These are phyloP conservation scores for Tympanoctomys barrerae DNA, from an alignment of 2,797 vertebrate species.

Conservation along the genomic window DNA sequence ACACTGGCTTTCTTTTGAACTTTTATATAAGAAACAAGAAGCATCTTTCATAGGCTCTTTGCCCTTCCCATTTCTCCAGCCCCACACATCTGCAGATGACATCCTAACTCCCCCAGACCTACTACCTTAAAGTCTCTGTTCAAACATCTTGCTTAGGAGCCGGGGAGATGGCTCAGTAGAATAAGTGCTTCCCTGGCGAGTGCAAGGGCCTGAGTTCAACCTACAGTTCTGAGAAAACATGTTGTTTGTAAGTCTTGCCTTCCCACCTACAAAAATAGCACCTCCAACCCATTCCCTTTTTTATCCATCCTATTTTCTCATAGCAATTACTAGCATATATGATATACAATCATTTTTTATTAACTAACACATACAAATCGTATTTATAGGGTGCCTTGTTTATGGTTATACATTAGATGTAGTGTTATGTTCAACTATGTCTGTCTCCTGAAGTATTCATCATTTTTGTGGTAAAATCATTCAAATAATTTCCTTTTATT, in stretches of 20 bases:
- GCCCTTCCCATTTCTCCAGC: neutral
- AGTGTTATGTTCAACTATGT: neutral
- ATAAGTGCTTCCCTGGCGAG: too few species aligned
- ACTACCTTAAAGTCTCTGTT: neutral
- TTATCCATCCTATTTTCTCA: neutral
- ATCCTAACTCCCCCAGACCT: neutral
- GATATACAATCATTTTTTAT: neutral
- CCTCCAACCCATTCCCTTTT: too few species aligned
- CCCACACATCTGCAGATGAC: neutral
- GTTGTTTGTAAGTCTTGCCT: neutral
- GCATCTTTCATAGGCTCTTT: neutral
- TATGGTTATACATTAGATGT: neutral
- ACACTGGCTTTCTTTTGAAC: neutral
- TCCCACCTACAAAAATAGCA: too few species aligned
- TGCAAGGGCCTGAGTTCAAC: too few species aligned
- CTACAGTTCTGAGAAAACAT: neutral
- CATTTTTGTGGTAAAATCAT: neutral
- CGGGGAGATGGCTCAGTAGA: too few species aligned
- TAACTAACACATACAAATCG: neutral
- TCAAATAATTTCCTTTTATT: neutral
- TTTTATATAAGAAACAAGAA: neutral
- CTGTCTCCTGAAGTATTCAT: neutral
- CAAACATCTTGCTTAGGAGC: neutral
- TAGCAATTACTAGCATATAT: neutral
- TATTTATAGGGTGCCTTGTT: neutral